These are phyloP conservation scores for Polyploca ridens DNA, from an alignment of 2,888 invertebrate species.

Conservation along the genomic window DNA sequence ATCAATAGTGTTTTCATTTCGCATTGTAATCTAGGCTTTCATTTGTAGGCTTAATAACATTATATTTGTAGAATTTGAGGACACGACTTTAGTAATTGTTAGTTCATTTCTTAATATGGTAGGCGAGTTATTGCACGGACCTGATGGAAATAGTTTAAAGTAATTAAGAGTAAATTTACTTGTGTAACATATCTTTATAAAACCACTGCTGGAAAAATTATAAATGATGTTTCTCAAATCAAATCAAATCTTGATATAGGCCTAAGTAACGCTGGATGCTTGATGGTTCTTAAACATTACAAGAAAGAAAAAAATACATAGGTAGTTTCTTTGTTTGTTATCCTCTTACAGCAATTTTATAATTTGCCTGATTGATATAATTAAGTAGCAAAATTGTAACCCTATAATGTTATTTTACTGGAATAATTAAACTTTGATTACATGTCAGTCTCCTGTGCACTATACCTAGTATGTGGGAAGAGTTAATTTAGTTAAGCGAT, in stretches of 20 bases:
- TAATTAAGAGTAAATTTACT: not conserved
- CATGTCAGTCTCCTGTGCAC: conserved; percentile 34
- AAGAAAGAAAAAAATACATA: not conserved
- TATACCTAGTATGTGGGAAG: conserved; percentile 26
- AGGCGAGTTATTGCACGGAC: not conserved
- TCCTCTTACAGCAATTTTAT: not conserved
- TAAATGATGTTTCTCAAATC: too few species aligned
- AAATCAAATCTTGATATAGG: too few species aligned
- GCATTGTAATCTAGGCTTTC: not conserved
- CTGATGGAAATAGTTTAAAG: not conserved
- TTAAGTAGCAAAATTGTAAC: conserved; percentile 4
- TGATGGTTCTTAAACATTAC: too few species aligned
- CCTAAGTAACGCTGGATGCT: too few species aligned
- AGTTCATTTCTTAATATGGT: not conserved
- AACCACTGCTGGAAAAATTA: not conserved
- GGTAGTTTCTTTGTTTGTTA: not conserved
- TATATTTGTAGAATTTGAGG: not conserved
- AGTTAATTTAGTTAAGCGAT: conserved; percentile 43
- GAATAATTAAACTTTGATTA: conserved; percentile 30
- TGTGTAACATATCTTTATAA: not conserved
- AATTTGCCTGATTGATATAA: not conserved
- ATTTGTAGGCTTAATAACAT: not conserved
- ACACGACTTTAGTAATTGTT: not conserved
- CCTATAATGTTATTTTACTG: not conserved
- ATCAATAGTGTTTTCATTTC: conserved; percentile 11